Evolutionary conservation across 2,113 vertebrate genomes (phyloP).

Genomic region (Chionis minor): DNA sequence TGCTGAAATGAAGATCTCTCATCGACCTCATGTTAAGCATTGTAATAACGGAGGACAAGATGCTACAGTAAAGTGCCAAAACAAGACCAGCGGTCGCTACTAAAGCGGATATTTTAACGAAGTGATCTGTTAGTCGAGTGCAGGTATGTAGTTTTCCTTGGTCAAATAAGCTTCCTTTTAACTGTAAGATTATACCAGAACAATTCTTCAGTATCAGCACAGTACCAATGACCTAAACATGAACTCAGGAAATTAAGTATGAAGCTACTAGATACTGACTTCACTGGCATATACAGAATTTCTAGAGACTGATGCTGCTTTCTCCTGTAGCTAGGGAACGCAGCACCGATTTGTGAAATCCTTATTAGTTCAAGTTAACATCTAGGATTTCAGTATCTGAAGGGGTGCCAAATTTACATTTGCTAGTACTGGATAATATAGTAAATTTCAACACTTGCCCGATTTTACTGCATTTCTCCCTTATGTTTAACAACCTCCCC

Average conservation of each 20-base stretch:
- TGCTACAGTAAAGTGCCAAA: not conserved
- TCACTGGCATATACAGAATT: not conserved
- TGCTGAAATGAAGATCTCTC: not conserved
- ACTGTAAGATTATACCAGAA: not conserved
- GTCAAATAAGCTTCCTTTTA: not conserved
- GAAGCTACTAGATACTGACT: not conserved
- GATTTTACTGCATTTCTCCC: not conserved
- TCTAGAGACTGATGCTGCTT: not conserved
- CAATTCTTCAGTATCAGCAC: not conserved
- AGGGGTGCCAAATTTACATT: not conserved
- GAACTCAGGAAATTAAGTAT: not conserved
- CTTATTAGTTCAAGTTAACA: not conserved
- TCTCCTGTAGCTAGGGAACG: not conserved
- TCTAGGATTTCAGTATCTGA: not conserved
- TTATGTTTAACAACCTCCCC: not conserved
- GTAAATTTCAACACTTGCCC: not conserved
- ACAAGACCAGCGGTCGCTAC: not conserved
- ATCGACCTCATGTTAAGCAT: not conserved
- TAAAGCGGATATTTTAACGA: not conserved
- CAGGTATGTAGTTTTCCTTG: not conserved
- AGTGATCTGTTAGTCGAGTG: not conserved
- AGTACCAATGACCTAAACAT: not conserved
- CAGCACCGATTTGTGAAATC: not conserved
- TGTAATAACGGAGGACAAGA: not conserved
- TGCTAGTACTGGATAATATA: not conserved